Base-by-base conservation (phyloP, 2,797 vertebrate species). In the Phoebastria nigripes region DNA sequence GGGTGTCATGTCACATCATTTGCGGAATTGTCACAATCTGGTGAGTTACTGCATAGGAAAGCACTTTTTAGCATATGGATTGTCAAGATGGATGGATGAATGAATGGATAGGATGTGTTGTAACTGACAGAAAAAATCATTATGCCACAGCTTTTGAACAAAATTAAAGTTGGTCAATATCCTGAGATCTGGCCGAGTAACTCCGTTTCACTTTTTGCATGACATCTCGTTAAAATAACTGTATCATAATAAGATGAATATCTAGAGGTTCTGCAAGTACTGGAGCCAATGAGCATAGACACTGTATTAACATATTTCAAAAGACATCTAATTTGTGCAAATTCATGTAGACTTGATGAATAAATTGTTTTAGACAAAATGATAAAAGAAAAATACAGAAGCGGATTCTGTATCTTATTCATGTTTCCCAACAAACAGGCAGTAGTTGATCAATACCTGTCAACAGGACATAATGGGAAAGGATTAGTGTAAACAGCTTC, bases 81-180 rank as follows among this genome's bases (percentile, higher is more conserved):
- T 96, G 95, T 92, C 91, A 95, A 97, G 93, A 94, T 81, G 94
- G 92, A 87, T 87, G 87, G 94, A 94, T 87, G 92, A 93, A 96
- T 95, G 94, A 92, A 95, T 89, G 85, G 90, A 83, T 81, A 87
- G 88, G 79, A 87, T 91, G 66, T 94, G 96, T 93, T 96, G 94
- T 94, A 97, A 95, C 90, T 89, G 82, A 94, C 95, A 94, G 92
- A 94, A 95, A 94, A 97, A 89, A 97, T 96, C 89, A 92, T 96
- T 96, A 95, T 91, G 79, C 72, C 82, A 87, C 92, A 95, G 94
- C 69, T 96, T 96, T 95, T 91, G 93, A 88, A 91, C 82, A 85
- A 90, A 97, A 92, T 92, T 82, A 74, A 95, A 93, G 93, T 82
- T 96, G 47, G 29, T 93, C 94, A 96, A 82, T 96, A 93, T 44